Percentiles rank a stretch among this genome's conserved stretches.
These are phyloP conservation scores for Hypanus sabinus DNA, from an alignment of 2,113 vertebrate species.

Conservation along the genomic window DNA sequence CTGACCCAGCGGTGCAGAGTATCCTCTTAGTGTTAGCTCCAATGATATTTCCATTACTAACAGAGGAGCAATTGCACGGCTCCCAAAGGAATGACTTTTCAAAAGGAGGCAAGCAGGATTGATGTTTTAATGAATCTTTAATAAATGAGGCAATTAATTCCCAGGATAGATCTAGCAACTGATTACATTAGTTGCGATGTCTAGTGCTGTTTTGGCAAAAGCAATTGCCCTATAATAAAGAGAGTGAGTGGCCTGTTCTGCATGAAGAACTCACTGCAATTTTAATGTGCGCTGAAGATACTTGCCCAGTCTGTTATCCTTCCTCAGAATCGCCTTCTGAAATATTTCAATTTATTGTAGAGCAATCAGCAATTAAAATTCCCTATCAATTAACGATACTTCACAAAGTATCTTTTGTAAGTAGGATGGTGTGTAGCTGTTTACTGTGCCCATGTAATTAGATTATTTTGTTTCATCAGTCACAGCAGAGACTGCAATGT, in stretches of 20 bases:
- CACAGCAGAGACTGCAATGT: not conserved
- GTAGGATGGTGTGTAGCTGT: no score
- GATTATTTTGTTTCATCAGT: not conserved
- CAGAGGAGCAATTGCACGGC: not conserved
- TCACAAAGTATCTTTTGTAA: not conserved
- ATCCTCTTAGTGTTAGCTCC: not conserved
- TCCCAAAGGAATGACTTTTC: not conserved
- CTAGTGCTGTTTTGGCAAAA: not conserved
- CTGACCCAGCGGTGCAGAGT: not conserved
- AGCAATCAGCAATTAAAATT: not conserved
- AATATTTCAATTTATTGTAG: not conserved
- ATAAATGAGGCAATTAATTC: conserved; percentile 21
- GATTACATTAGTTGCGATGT: no score
- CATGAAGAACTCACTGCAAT: not conserved
- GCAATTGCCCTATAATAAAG: conserved; percentile 26
- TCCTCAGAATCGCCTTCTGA: not conserved
- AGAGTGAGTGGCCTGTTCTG: not conserved
- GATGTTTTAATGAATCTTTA: not conserved
- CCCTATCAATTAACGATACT: not conserved
- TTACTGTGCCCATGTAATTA: not conserved
- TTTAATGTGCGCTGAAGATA: not conserved
- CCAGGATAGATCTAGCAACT: not conserved
- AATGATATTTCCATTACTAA: not conserved
- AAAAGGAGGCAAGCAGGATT: not conserved
- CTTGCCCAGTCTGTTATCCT: not conserved